Percentiles rank a stretch among this genome's conserved stretches.
Evolutionary conservation across 1,140 invertebrate species (phyloP).

Genomic region (Ostrea edulis): DNA sequence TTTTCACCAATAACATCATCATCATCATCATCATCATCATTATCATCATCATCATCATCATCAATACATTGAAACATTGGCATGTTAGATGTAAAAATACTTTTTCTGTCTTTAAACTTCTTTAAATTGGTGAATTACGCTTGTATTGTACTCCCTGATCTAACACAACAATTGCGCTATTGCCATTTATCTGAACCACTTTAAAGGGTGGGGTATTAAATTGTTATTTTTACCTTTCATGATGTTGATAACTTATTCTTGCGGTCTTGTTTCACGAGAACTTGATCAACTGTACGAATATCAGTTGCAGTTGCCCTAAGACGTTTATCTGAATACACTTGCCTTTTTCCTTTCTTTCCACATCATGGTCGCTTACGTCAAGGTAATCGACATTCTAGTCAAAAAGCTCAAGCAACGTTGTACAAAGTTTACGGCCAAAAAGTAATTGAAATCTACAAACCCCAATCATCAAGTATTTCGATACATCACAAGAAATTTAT

Average conservation of each 20-base stretch:
- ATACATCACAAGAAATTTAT: no score
- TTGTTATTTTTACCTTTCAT: no score
- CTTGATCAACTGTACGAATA: background rate
- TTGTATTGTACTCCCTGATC: no score
- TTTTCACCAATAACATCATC: background rate
- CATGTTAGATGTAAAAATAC: background rate
- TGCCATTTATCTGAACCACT: slow-evolving; percentile 40
- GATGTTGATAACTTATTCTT: slow-evolving; percentile 40
- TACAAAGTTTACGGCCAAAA: no score
- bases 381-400: no score
- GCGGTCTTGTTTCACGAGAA: background rate
- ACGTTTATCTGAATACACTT: slow-evolving; percentile 38
- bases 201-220: slow-evolving; percentile 36
- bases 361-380: no score
- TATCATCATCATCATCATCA: no score
- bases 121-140: slow-evolving; percentile 48
- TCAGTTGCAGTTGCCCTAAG: slow-evolving; percentile 33
- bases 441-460: no score
- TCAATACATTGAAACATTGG: no score
- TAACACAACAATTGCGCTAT: background rate
- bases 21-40: no score
- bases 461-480: no score
- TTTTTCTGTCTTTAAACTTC: slow-evolving; percentile 37
- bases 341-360: slow-evolving; percentile 42
- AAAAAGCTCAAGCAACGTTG: no score